Base-by-base conservation (phyloP, 2,888 invertebrate genomes). In the Phrixothrix hirtus region DNA sequence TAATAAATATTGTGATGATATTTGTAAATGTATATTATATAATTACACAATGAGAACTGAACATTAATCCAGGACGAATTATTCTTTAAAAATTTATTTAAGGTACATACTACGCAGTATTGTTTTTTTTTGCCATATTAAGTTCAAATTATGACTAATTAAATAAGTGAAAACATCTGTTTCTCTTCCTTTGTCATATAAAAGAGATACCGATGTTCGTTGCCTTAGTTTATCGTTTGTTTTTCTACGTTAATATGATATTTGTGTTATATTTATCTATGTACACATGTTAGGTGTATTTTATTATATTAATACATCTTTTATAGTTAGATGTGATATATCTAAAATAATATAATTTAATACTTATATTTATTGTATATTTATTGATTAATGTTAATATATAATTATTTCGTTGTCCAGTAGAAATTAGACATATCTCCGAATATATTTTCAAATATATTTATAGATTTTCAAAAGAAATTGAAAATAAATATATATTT, bases 401-500 rank as follows among this genome's bases (percentile, higher is more conserved):
- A 21, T 21, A 21, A 5, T 21, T 21, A 21, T 21, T 21, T 15
- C 14, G 21, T 25, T 32, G 32, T 44, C 27, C 26, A 37, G 17
- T 46, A 46, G 37, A 12, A 38, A 3, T 34, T 43, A 43, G 34
- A n/a, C 21, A 12, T 36, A 37, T 29, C 32, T 29, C 37, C 34
- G 29, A 47, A 32, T 31, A 30, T 38, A 25, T 46, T 36, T 37
- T 36, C 38, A 46, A 13, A 37, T 35, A 47, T 35, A 31, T 36
- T 41, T 50, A 49, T 50, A 50, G 50, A 36, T 48, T 41, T 39
- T 50, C 39, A 30, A 45, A 42, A 32, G 41, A 41, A 44, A 43
- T 39, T 58, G 65, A 64, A 59, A 71, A 71, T 72, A 73, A 73
- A 72, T 62, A 64, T 64, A 67, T 73, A 65, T 63, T 70, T 68